Percentiles rank a stretch among this genome's conserved stretches.
Conservation (phyloP, 2,113 vertebrate genomes). For the Sapayoa aenigma region DNA sequence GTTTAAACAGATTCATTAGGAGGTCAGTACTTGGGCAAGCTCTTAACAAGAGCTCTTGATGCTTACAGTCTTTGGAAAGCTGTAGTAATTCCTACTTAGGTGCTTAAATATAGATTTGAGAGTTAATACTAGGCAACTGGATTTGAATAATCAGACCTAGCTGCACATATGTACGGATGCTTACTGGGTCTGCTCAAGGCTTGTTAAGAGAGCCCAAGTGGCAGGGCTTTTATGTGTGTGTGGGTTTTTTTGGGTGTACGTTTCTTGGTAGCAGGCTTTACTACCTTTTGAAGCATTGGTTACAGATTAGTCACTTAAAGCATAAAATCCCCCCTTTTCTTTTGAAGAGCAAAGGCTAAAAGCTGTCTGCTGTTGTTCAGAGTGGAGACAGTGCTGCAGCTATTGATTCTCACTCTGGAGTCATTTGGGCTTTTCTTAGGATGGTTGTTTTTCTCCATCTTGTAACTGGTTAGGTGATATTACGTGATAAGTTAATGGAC, state of each 20-base stretch:
- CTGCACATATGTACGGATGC: neutral
- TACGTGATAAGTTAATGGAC: neutral
- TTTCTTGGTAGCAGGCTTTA: neutral
- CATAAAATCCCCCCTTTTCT: neutral
- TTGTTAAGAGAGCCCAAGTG: neutral
- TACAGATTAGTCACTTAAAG: neutral
- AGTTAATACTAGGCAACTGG: constrained; percentile 44
- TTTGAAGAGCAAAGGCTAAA: neutral
- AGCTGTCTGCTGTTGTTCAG: neutral
- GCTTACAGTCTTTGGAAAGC: constrained; percentile 36
- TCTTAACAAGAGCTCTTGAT: constrained; percentile 25
- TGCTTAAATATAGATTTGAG: constrained; percentile 67
- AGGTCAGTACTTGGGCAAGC: neutral
- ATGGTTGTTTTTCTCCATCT: neutral
- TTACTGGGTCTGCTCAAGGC: neutral
- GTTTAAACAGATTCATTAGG: neutral
- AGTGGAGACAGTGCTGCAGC: neutral
- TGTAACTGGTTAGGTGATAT: neutral
- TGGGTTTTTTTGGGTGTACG: rapidly evolving
- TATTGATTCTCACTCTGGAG: neutral
- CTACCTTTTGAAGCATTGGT: neutral
- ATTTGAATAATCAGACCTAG: constrained; percentile 19
- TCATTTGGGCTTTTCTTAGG: neutral
- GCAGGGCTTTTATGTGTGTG: neutral
- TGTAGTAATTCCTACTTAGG: constrained; percentile 49